phyloP scores from a whole-genome alignment of 2,797 vertebrate species.

The Manis crassicaudata region DNA sequence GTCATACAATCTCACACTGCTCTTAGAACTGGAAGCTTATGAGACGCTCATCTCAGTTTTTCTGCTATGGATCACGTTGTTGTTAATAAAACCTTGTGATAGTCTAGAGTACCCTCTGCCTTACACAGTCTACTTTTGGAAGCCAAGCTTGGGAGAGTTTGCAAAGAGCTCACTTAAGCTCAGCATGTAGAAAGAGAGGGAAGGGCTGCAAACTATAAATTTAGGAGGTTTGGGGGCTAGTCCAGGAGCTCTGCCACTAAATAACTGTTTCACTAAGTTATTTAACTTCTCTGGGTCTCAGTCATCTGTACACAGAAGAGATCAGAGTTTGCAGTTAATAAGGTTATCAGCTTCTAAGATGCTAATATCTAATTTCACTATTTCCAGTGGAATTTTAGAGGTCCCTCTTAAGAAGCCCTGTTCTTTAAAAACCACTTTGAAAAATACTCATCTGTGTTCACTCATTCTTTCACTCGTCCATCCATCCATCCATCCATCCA shows the following conservation, averaged over 20 bases:
- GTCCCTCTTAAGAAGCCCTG: background rate
- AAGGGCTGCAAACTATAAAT: background rate
- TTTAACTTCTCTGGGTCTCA: background rate
- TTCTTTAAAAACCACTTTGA: conserved; percentile 4
- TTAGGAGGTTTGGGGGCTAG: background rate
- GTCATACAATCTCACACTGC: background rate
- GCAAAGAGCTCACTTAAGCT: background rate
- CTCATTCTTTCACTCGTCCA: background rate
- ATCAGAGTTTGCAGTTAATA: background rate
- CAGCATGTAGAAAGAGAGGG: background rate
- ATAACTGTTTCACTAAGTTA: background rate
- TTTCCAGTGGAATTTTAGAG: background rate
- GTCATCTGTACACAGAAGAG: background rate
- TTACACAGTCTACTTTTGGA: background rate
- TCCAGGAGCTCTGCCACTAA: background rate
- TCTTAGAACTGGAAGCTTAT: background rate
- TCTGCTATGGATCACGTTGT: background rate
- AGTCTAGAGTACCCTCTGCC: background rate
- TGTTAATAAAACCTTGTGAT: background rate
- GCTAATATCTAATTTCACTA: background rate
- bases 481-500: background rate
- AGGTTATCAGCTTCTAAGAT: background rate
- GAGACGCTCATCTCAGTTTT: background rate
- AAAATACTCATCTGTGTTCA: background rate
- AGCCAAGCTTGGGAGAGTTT: background rate